Base-by-base conservation (phyloP, 2,113 vertebrate species). In the Neogale vison region DNA sequence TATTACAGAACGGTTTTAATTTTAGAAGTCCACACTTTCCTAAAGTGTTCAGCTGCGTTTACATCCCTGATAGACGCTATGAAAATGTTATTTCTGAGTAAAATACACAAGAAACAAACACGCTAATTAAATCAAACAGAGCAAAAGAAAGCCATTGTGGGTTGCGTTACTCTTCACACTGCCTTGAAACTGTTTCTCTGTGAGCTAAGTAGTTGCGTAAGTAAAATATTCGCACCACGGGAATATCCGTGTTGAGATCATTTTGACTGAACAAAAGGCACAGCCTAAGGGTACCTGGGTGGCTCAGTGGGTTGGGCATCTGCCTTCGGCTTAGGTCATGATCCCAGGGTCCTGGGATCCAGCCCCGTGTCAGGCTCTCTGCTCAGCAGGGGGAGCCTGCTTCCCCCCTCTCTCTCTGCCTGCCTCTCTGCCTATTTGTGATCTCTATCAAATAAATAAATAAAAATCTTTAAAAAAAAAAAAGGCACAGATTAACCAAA, bases 61-160 rank as follows among this genome's bases (percentile, higher is more conserved):
- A 39, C 14, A 85, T 74, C 74, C 26, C 15, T 29, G 52, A 94
- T 72, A 95, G 42, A 77, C 34, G 91, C 82, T 82, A 85, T 57
- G 17, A 88, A 88, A 92, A 50, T 86, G 23, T 90, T 94, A 94
- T 69, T 93, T 93, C 86, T 85, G n/a, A 84, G 57, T 55, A 76
- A 96, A 94, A 81, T 39, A 52, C 39, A n/a, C n/a, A 84, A 85
- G 65, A 77, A 96, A 80, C 13, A 96, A 86, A 55, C 26, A 31
- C 4, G 24, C 50, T 76, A 59, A 72, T 72, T 88, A 94, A 92
- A 81, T 79, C 59, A 93, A 57, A 42, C 17, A 11, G 50, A 93
- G 63, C 47, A 59, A 85, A 92, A 29, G 29, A 87, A 88, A 88
- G 47, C 72, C 21, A 39, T 74, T 50, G 36, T 9, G 15, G 39